These are phyloP conservation scores for Cnemophilus loriae DNA, from an alignment of 2,113 vertebrate genomes.

Conservation along the genomic window DNA sequence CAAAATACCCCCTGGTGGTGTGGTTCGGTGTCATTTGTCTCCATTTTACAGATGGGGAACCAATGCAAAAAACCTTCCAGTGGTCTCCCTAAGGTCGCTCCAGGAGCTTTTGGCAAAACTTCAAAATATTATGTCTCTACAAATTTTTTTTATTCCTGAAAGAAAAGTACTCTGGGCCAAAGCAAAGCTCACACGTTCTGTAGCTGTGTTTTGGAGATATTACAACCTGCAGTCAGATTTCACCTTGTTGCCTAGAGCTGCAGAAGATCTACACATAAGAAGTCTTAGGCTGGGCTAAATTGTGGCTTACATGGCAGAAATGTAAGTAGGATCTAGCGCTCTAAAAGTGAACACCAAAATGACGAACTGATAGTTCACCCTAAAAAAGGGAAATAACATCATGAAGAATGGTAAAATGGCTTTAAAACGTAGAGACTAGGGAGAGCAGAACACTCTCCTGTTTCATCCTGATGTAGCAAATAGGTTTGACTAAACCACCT, in stretches of 20 bases:
- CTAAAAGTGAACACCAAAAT: background rate
- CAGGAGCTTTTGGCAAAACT: background rate
- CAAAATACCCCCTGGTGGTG: slow-evolving; percentile 5
- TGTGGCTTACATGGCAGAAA: background rate
- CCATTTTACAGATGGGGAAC: slow-evolving; percentile 28
- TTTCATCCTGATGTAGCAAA: background rate
- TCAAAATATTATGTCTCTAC: background rate
- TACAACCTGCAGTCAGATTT: background rate
- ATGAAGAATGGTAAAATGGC: background rate
- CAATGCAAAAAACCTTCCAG: background rate
- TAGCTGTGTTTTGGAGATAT: background rate
- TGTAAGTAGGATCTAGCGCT: background rate
- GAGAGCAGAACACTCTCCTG: background rate
- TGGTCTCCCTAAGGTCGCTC: background rate
- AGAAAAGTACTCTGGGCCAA: background rate
- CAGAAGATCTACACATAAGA: background rate
- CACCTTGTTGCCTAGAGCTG: background rate
- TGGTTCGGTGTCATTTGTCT: background rate
- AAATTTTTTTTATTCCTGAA: background rate
- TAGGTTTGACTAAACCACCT: background rate
- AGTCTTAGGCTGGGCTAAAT: background rate
- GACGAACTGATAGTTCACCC: background rate
- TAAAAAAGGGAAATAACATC: background rate
- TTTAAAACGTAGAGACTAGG: background rate
- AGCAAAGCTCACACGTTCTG: background rate